Base-by-base conservation (phyloP, 1,140 invertebrate species). In the Camponotus pennsylvanicus region DNA sequence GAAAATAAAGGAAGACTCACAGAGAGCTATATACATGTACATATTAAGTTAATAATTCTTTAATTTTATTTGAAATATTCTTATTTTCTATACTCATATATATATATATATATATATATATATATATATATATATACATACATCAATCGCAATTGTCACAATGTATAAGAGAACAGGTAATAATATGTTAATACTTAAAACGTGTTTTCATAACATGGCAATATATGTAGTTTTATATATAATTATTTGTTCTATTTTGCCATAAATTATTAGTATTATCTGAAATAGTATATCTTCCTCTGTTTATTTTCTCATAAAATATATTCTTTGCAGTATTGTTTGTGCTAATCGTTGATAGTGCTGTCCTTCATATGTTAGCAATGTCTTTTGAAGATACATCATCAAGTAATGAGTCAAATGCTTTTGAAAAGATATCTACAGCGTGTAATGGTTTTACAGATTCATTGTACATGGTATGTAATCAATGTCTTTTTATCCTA, bases 391-490 rank as follows among this genome's bases (percentile, higher is more conserved):
- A 9, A 70, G 7, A 84, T 11, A 73, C 64, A 42, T 13, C 52
- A 64, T 18, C 27, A 3, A 34, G 4, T 45, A 45, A 3, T 6
- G 34, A 73, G 18, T 34, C 57, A 64, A 63, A 63, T 13, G 8
- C 15, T 15, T 27, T 57, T 15, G 21, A 61, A 52, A 37, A 49
- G 61, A 49, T 89, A 3, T 71, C 76, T 52, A 11, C 11, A 18
- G 84, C 87, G 15, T 88, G 78, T n/a, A 78, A 78, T 13, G 27
- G 57, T 3, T 90, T 90, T 69, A 59, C 82, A 21, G 69, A 21
- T 67, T 7, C 13, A 21, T 70, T 90, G 52, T 73, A 88, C 2
- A 88, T 69, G 42, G 89, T 90, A 21, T 61, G 57, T 61, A 11
- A 8, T 66, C 15, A 18, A 42, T 59, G 42, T 49, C 52, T 42